Percentiles rank a stretch among this genome's conserved stretches.
phyloP scores from a whole-genome alignment of 2,113 vertebrate genomes.

The Rhea pennata region DNA sequence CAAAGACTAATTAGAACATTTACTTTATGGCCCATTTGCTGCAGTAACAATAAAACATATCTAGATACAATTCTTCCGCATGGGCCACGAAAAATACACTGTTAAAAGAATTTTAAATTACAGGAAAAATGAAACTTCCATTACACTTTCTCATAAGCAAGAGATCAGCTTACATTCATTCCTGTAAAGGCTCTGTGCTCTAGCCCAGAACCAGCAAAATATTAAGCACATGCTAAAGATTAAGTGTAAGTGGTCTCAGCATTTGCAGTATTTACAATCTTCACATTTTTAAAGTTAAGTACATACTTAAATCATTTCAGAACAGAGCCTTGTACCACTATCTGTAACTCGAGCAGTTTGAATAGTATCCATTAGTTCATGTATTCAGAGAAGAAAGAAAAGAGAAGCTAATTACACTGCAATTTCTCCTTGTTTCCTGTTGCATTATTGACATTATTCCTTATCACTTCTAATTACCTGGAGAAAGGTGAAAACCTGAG shows the following conservation, averaged over 20 bases:
- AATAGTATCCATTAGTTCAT: constrained; percentile 44
- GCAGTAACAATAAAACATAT: constrained; percentile 49
- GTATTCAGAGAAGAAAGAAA: constrained; percentile 30
- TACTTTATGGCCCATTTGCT: constrained; percentile 63
- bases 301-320: constrained; percentile 1
- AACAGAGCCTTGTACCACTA: neutral
- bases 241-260: constrained; percentile 18
- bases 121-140: constrained; percentile 40
- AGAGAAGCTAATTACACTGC: constrained; percentile 54
- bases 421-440: constrained; percentile 59
- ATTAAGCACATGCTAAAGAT: constrained; percentile 8
- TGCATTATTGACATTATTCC: constrained; percentile 55
- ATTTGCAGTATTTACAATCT: neutral
- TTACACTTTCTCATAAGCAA: constrained; percentile 10
- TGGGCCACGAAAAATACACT: constrained; percentile 12
- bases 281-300: constrained; percentile 27
- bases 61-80: constrained; percentile 4
- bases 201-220: constrained; percentile 36
- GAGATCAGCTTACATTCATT: constrained; percentile 1
- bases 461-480: constrained; percentile 63
- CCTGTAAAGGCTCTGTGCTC: constrained; percentile 1
- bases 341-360: constrained; percentile 4
- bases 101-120: constrained; percentile 48
- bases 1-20: constrained; percentile 58
- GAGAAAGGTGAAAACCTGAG: constrained; percentile 19